Percentiles rank a stretch among this genome's conserved stretches.
Conservation (phyloP, 1,140 invertebrate species). For the Drosophila mayri region DNA sequence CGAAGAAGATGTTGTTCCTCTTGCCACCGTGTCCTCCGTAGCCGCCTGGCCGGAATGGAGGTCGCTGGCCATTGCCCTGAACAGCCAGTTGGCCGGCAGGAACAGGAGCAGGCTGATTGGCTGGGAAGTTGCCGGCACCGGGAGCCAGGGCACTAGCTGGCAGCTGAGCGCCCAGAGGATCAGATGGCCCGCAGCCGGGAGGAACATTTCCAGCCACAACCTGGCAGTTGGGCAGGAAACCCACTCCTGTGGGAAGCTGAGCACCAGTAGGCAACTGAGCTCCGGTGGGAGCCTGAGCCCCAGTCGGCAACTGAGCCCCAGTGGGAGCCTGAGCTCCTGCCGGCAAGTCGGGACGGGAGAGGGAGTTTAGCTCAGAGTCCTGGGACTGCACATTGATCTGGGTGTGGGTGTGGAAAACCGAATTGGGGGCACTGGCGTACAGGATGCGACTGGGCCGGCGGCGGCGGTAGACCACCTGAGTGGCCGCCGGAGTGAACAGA, state of each 20-base stretch:
- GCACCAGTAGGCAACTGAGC: constrained; percentile 8
- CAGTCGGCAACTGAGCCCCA: constrained; percentile 7
- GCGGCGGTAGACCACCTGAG: constrained; percentile 52
- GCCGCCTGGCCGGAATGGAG: constrained; percentile 23
- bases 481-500: constrained; percentile 54
- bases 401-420: constrained; percentile 74
- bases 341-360: constrained; percentile 32
- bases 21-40: constrained; percentile 31
- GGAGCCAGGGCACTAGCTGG: constrained; percentile 39
- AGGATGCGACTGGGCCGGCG: constrained; percentile 55
- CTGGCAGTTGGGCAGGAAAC: constrained; percentile 41
- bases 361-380: constrained; percentile 68
- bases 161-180: constrained; percentile 46
- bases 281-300: constrained; percentile 5
- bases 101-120: constrained; percentile 21
- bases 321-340: constrained; percentile 23
- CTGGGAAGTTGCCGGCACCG: constrained; percentile 32
- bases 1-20: constrained; percentile 39
- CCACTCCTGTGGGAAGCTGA: neutral
- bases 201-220: constrained; percentile 29
- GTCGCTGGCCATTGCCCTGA: constrained; percentile 35
- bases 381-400: constrained; percentile 77
- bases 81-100: constrained; percentile 48
- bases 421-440: constrained; percentile 74
- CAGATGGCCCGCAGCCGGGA: constrained; percentile 40